phyloP scores from a whole-genome alignment of 2,113 vertebrate genomes.

The Chaenogobius annularis region DNA sequence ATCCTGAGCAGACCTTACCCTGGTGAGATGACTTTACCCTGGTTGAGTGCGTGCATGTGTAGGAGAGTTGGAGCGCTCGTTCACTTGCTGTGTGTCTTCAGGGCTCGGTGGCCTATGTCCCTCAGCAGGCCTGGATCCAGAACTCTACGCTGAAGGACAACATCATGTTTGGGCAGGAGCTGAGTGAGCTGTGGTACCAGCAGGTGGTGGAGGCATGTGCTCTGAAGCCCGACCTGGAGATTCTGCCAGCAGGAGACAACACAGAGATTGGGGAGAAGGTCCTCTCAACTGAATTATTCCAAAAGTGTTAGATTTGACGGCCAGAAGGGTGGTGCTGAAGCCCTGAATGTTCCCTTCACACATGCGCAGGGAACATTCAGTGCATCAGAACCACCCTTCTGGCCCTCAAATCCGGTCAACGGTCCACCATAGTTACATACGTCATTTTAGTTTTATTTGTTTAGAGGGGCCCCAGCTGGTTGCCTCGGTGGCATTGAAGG shows the following conservation, averaged over 20 bases:
- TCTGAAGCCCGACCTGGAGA: conserved; percentile 87
- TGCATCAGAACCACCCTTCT: no score
- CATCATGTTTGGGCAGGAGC: conserved; percentile 86
- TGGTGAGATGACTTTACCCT: no score
- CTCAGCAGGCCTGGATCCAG: conserved; percentile 98
- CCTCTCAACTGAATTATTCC: not conserved
- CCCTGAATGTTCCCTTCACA: no score
- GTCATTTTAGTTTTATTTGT: no score
- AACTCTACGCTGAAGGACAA: conserved; percentile 89
- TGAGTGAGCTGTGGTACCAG: conserved; percentile 78
- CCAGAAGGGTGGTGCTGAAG: no score
- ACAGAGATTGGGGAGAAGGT: conserved; percentile 99
- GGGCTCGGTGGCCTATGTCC: conserved; percentile 90
- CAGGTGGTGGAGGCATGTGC: conserved; percentile 87
- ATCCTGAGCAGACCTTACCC: no score
- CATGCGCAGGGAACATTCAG: no score
- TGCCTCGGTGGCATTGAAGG: not conserved
- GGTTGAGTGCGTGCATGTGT: no score
- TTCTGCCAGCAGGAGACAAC: conserved; percentile 86
- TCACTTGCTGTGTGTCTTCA: conserved; percentile 39
- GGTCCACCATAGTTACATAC: no score
- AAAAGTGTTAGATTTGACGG: no score
- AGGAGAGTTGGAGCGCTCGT: not conserved
- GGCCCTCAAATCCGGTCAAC: no score
- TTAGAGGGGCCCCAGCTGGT: no score